Conservation (phyloP, 2,888 invertebrate genomes). For the Vesta saturnalis region DNA sequence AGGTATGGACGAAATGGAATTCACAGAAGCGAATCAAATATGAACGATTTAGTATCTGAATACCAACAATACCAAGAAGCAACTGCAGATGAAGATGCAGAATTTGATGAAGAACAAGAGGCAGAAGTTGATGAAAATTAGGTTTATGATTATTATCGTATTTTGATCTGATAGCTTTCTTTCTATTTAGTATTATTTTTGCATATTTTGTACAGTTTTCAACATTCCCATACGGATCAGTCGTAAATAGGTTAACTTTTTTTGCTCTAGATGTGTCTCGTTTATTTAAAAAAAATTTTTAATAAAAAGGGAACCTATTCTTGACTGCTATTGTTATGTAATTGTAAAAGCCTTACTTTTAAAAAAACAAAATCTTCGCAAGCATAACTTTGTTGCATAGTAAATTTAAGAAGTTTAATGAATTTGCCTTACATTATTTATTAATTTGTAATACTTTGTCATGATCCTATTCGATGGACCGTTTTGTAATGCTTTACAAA, state of each 20-base stretch:
- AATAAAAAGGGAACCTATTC: not conserved
- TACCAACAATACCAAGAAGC: slow-evolving; percentile 96
- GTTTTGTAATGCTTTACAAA: not conserved
- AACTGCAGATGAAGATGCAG: slow-evolving; percentile 83
- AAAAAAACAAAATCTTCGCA: not conserved
- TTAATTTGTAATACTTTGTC: not conserved
- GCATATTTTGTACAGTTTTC: slow-evolving; percentile 43
- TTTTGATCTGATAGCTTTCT: slow-evolving; percentile 46
- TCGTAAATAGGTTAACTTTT: not conserved
- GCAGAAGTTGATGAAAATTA: slow-evolving; percentile 75
- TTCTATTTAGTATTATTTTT: slow-evolving; percentile 48
- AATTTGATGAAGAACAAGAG: slow-evolving; percentile 82
- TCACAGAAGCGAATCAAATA: slow-evolving; percentile 96
- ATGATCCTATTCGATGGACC: no score
- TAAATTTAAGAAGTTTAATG: not conserved
- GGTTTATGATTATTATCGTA: slow-evolving; percentile 46
- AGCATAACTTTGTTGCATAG: not conserved
- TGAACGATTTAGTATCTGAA: slow-evolving; percentile 94
- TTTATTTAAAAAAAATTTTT: no score
- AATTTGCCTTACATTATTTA: not conserved
- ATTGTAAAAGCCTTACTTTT: no score
- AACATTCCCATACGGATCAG: slow-evolving; percentile 16
- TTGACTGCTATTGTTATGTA: slow-evolving; percentile 1
- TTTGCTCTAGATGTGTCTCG: not conserved
- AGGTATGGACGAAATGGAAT: slow-evolving; percentile 98